Evolutionary conservation across 2,113 vertebrate genomes (phyloP).

Genomic region (Telmatochromis sp.): DNA sequence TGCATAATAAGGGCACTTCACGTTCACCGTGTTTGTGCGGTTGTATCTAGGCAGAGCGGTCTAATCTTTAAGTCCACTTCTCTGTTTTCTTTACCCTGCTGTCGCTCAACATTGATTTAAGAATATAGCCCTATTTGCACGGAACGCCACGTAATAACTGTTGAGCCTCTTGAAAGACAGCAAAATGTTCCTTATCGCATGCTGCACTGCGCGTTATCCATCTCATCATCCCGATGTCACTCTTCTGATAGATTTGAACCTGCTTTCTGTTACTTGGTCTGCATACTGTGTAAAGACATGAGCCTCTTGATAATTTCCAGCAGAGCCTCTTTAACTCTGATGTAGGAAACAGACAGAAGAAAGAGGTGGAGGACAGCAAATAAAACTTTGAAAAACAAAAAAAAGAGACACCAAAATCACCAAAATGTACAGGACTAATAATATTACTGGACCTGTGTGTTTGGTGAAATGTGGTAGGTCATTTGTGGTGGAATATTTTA

Average conservation of each 20-base stretch:
- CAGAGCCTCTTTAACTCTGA: neutral
- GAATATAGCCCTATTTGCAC: neutral
- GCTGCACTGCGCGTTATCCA: neutral
- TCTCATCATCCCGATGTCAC: neutral
- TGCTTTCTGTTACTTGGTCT: neutral
- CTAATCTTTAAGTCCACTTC: neutral
- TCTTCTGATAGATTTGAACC: neutral
- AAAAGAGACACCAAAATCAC: neutral
- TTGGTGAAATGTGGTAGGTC: neutral
- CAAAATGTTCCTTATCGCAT: neutral
- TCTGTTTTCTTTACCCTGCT: neutral
- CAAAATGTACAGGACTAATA: neutral
- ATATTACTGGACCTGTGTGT: neutral
- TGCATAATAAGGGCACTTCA: neutral
- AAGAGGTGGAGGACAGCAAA: neutral
- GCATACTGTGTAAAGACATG: neutral
- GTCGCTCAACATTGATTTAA: conserved; percentile 7
- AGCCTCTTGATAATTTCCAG: neutral
- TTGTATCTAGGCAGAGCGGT: neutral
- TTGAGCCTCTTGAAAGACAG: neutral
- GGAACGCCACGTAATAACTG: neutral
- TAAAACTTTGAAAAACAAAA: neutral
- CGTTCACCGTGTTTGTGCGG: neutral
- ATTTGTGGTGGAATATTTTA: neutral
- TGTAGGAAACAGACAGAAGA: neutral